Conservation (phyloP, 2,797 vertebrate species). For the Enteromius treurensis region DNA sequence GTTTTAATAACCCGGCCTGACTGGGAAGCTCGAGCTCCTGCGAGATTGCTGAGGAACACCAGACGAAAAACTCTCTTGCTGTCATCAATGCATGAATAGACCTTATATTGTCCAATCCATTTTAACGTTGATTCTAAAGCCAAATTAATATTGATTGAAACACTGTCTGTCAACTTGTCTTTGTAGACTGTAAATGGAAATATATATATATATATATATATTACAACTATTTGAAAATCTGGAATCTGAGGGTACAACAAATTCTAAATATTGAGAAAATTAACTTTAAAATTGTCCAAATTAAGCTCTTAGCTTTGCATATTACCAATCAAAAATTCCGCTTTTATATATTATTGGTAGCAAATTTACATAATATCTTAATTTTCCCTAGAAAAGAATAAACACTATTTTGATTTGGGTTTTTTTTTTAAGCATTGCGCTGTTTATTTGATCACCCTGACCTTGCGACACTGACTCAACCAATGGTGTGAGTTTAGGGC, state of each 20-base stretch:
- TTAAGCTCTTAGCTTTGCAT: too few relatives aligned
- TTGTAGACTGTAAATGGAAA: neutral
- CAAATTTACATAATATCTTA: too few relatives aligned
- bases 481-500: neutral
- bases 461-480: neutral
- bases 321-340: too few relatives aligned
- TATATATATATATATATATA: neutral
- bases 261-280: too few relatives aligned
- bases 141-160: neutral
- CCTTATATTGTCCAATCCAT: constrained; percentile 33
- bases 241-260: too few relatives aligned
- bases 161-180: neutral
- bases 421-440: neutral
- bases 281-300: too few relatives aligned
- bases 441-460: neutral
- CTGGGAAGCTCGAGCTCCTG: neutral
- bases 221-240: too few relatives aligned
- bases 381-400: neutral
- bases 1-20: constrained; percentile 59
- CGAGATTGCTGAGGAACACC: constrained; percentile 17
- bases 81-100: constrained; percentile 27
- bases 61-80: constrained; percentile 12
- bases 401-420: neutral
- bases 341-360: too few relatives aligned
- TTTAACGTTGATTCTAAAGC: constrained; percentile 25